Evolutionary conservation across 2,113 vertebrate species (phyloP).

Genomic region (Ia io): DNA sequence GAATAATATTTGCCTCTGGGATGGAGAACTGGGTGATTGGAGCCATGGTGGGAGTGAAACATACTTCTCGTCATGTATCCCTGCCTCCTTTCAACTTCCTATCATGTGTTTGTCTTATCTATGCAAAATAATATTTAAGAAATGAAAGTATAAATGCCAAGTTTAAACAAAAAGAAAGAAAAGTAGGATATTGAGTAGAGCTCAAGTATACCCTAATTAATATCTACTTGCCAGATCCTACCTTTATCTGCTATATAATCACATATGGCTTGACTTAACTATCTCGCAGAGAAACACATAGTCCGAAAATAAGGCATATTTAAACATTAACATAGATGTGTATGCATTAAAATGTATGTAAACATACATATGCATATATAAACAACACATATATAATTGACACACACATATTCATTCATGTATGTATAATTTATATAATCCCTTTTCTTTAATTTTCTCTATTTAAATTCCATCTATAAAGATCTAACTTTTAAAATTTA

Average conservation of each 20-base stretch:
- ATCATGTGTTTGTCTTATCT: not conserved
- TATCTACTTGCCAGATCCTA: not conserved
- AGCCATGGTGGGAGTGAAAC: not conserved
- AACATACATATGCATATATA: not conserved
- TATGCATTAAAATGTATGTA: not conserved
- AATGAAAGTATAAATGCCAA: not conserved
- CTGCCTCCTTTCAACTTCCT: not conserved
- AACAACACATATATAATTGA: not conserved
- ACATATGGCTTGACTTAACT: not conserved
- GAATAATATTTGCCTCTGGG: not conserved
- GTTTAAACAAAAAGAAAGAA: not conserved
- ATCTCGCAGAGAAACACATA: not conserved
- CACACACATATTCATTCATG: too few relatives aligned
- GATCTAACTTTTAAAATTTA: not conserved
- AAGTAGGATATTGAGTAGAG: not conserved
- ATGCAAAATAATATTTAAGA: constrained; percentile 6
- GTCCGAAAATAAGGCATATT: not conserved
- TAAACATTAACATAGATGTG: not conserved
- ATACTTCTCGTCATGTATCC: not conserved
- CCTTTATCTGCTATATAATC: not conserved
- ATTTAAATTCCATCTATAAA: not conserved
- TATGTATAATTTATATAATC: not conserved
- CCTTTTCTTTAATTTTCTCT: not conserved
- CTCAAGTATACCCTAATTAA: not conserved
- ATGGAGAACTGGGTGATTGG: not conserved